phyloP scores from a whole-genome alignment of 2,797 vertebrate species.

The Phoebastria nigripes region DNA sequence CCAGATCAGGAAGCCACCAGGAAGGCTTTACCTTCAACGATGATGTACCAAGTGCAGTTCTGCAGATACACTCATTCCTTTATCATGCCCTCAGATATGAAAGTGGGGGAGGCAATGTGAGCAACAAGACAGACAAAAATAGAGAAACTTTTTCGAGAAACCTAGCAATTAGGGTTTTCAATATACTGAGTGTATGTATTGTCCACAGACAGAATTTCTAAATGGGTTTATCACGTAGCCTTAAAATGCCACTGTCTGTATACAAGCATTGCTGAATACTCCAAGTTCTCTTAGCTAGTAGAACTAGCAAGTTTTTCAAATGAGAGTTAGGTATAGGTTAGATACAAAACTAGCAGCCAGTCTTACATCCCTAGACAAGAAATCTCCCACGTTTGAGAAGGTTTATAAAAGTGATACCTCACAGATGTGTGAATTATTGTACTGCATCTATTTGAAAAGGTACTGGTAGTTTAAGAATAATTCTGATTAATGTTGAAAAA shows the following conservation, averaged over 20 bases:
- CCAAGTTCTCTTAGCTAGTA: not conserved
- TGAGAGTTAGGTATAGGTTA: not conserved
- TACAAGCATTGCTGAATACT: not conserved
- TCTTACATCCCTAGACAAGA: not conserved
- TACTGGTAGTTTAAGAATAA: not conserved
- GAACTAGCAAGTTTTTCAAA: not conserved
- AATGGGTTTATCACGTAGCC: not conserved
- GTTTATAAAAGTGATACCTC: not conserved
- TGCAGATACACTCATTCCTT: not conserved
- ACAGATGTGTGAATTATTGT: fast-evolving
- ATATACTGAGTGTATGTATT: not conserved
- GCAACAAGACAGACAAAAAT: not conserved
- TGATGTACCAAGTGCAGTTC: not conserved
- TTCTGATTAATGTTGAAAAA: not conserved
- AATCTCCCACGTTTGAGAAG: not conserved
- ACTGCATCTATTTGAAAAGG: not conserved
- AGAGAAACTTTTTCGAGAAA: not conserved
- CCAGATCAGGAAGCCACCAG: not conserved
- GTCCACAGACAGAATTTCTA: not conserved
- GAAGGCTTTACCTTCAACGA: not conserved
- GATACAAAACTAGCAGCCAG: not conserved
- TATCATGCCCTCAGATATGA: not conserved
- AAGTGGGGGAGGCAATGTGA: not conserved
- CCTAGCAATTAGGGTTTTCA: not conserved
- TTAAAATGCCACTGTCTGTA: not conserved